phyloP scores from a whole-genome alignment of 2,888 invertebrate genomes.

The Cartodere bifasciata region DNA sequence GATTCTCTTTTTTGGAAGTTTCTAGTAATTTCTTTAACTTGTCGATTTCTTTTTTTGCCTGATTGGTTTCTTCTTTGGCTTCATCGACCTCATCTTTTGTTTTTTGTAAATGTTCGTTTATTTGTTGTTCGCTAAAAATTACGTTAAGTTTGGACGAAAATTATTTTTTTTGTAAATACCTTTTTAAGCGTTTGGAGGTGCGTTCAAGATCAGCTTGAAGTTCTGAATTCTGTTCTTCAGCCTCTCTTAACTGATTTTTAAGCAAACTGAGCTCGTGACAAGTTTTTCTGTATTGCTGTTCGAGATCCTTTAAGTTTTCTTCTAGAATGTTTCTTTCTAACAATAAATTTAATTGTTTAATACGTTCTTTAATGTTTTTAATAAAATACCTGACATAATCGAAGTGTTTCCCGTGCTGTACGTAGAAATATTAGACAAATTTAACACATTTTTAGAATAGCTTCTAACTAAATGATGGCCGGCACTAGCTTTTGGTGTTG shows the following conservation, averaged over 20 bases:
- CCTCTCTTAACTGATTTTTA: conserved; percentile 9
- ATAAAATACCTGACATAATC: too few relatives aligned
- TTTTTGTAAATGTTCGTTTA: conserved; percentile 11
- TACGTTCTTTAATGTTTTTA: too few relatives aligned
- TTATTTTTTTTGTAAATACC: conserved; percentile 9
- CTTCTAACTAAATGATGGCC: too few relatives aligned
- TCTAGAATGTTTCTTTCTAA: background rate
- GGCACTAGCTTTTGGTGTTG: too few relatives aligned
- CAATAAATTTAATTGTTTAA: conserved; percentile 1
- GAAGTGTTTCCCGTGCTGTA: too few relatives aligned
- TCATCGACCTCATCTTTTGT: conserved; percentile 11
- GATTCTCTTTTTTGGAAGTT: background rate
- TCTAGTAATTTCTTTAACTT: conserved; percentile 1
- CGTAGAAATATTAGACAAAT: too few relatives aligned
- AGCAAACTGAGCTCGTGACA: conserved; percentile 9
- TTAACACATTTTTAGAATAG: too few relatives aligned
- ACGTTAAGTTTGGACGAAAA: background rate
- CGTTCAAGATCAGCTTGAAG: conserved; percentile 13
- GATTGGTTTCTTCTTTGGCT: conserved; percentile 10
- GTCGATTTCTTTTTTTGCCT: conserved; percentile 11
- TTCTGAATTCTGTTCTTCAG: conserved; percentile 14
- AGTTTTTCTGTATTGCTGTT: conserved; percentile 13
- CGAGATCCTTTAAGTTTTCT: conserved; percentile 11
- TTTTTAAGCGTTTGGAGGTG: conserved; percentile 6
- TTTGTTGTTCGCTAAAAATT: conserved; percentile 14